These are phyloP conservation scores for Pammene aurita DNA, from an alignment of 2,888 invertebrate genomes.

Conservation along the genomic window DNA sequence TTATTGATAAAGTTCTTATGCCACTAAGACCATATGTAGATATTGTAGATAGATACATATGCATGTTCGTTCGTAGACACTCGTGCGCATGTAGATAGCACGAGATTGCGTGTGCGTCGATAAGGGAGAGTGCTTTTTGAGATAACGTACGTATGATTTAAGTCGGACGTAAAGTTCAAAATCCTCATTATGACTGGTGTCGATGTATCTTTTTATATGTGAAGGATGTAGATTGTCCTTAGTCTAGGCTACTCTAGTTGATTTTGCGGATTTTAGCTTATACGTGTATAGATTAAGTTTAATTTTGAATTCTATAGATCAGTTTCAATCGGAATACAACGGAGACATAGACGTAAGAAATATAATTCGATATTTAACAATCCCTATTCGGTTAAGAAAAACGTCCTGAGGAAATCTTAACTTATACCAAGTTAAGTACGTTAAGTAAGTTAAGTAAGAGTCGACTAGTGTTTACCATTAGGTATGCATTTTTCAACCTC, in stretches of 20 bases:
- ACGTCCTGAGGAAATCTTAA: no score
- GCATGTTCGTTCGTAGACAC: constrained; percentile 11
- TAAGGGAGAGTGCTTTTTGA: constrained; percentile 69
- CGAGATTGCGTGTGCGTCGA: constrained; percentile 59
- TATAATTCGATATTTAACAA: no score
- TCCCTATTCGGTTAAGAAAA: no score
- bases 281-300: no score
- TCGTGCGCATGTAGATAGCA: constrained; percentile 41
- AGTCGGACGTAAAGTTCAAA: constrained; percentile 48
- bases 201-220: constrained; percentile 15
- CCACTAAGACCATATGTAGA: constrained; percentile 2
- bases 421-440: no score
- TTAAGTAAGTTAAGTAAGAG: no score
- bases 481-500: no score
- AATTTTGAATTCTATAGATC: no score
- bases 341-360: no score
- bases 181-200: constrained; percentile 19
- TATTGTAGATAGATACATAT: neutral
- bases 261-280: neutral
- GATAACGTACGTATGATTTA: constrained; percentile 70
- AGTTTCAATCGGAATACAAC: no score
- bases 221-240: neutral
- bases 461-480: no score
- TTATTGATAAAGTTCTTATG: neutral
- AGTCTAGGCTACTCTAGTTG: neutral